Evolutionary conservation across 1,140 invertebrate genomes (phyloP).

Genomic region (Zaprionus ornatus): DNA sequence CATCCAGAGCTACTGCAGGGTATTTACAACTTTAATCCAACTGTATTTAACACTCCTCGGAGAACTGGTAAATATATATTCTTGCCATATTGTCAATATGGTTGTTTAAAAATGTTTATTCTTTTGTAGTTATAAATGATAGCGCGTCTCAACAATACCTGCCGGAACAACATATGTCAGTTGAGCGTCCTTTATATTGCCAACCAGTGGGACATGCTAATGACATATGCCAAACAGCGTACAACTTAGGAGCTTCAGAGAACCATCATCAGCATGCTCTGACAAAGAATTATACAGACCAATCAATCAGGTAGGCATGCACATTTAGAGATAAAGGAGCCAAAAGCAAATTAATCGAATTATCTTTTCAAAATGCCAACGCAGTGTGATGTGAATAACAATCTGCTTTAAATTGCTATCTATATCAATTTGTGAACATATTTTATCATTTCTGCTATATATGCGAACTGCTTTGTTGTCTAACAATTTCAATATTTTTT

Average conservation of each 20-base stretch:
- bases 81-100: not conserved
- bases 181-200: constrained; percentile 22
- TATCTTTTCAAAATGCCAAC: not conserved
- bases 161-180: constrained; percentile 17
- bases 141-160: constrained; percentile 30
- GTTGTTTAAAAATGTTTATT: not conserved
- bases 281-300: constrained; percentile 14
- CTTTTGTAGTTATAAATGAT: constrained; percentile 32
- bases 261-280: constrained; percentile 18
- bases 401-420: not conserved
- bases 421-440: not conserved
- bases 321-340: not conserved
- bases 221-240: constrained; percentile 34
- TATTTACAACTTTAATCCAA: constrained; percentile 76
- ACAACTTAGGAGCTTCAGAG: constrained; percentile 28
- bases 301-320: constrained; percentile 32
- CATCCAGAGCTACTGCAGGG: constrained; percentile 77
- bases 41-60: constrained; percentile 73
- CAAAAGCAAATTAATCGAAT: not conserved
- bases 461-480: not conserved
- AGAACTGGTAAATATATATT: constrained; percentile 46
- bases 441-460: not conserved
- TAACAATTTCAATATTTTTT: not conserved
- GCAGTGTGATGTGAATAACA: not conserved
- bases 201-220: constrained; percentile 22